phyloP scores from a whole-genome alignment of 2,888 invertebrate genomes.

The Argynnis bischoffii region DNA sequence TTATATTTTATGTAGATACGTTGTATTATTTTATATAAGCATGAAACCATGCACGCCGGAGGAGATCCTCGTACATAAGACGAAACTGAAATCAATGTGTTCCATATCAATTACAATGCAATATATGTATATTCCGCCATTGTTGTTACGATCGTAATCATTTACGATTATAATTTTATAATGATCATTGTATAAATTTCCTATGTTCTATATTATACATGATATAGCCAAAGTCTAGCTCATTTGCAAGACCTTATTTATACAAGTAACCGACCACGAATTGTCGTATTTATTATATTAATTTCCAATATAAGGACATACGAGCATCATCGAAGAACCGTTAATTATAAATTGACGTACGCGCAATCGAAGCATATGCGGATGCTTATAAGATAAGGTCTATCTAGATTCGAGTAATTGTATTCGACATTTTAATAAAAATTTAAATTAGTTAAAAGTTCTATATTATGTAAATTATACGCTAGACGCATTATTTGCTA shows the following conservation, averaged over 20 bases:
- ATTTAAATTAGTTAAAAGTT: conserved; percentile 24
- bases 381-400: conserved; percentile 29
- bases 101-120: conserved; percentile 69
- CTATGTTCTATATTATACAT: conserved; percentile 39
- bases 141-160: conserved; percentile 59
- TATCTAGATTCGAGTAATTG: conserved; percentile 29
- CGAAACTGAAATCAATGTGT: conserved; percentile 61
- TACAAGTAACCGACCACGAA: conserved; percentile 36
- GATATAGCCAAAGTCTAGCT: conserved; percentile 49
- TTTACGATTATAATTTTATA: conserved; percentile 41
- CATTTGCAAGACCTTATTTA: conserved; percentile 47
- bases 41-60: conserved; percentile 15
- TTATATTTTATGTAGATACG: conserved; percentile 31
- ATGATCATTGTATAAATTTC: conserved; percentile 46
- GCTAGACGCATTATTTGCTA: conserved; percentile 54
- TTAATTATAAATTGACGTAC: conserved; percentile 10
- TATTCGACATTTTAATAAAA: conserved; percentile 32
- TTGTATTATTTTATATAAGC: conserved; percentile 26
- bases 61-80: conserved; percentile 18
- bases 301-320: conserved; percentile 20
- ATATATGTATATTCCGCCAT: conserved; percentile 70
- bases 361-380: conserved; percentile 17
- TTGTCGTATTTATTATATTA: conserved; percentile 25
- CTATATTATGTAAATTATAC: conserved; percentile 53
- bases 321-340: neutral